Base-by-base conservation (phyloP, 2,797 vertebrate species). In the Spondyliosoma cantharus region DNA sequence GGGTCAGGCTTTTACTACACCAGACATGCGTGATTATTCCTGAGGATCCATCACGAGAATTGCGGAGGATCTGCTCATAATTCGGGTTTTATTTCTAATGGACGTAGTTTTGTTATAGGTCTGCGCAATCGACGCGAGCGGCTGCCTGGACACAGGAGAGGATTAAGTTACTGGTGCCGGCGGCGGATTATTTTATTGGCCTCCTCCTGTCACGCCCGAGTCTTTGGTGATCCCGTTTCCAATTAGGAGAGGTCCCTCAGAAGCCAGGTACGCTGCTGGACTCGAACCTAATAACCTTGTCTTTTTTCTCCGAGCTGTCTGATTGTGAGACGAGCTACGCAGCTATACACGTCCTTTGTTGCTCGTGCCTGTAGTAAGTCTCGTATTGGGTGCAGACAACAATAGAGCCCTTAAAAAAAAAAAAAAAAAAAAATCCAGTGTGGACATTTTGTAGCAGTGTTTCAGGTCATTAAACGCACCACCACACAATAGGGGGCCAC, bases 91-190 rank as follows among this genome's bases (percentile, higher is more conserved):
- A 8, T 59, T 71, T 69, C 65, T 81, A 52, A 80, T 76, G 58
- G 57, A 42, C 68, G 67, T 56, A 8, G 7, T 89, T 86, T 86
- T 68, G 25, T 87, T 75, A 11, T 27, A 89, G 91, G 80, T 87
- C 86, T 81, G 61, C 75, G 86, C 83, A 75, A 43, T 91, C 79
- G 66, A 72, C 82, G 81, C 73, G 82, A 82, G 76, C 78, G 84
- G 63, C 76, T 82, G 78, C 78, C 78, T 70, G 90, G 86, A 93
- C 84, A 81, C 89, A 73, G 89, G 86, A 85, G 87, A 89, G 93
- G 94, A 95, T 95, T 95, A 95, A 90, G 91, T 95, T 94, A 91
- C 93, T 87, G 83, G 80, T 91, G 71, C 80, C 77, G 75, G 81
- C 63, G 74, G 86, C 14, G 92, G 93, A 93, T 95, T 93, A 92